Evolutionary conservation across 1,140 invertebrate species (phyloP).

Genomic region (Drusus annulatus): DNA sequence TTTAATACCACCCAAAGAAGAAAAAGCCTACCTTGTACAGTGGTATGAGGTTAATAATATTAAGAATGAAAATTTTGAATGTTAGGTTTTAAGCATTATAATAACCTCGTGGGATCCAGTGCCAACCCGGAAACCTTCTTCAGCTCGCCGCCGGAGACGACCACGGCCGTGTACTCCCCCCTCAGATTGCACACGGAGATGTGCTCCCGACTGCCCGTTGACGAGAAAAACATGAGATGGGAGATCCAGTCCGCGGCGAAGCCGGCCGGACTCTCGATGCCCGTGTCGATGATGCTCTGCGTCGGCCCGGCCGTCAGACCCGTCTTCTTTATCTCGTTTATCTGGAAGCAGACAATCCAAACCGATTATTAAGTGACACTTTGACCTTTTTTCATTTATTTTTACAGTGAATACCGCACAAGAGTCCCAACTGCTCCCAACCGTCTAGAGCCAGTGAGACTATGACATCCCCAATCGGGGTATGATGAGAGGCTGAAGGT

Average conservation of each 20-base stretch:
- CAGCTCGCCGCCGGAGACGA: slow-evolving; percentile 61
- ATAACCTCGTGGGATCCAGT: slow-evolving; percentile 75
- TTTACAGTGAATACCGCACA: too few species aligned
- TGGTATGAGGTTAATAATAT: too few species aligned
- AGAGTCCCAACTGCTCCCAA: too few species aligned
- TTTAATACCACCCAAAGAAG: too few species aligned
- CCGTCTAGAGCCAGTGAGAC: too few species aligned
- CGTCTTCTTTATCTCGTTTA: slow-evolving; percentile 82
- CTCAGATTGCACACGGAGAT: slow-evolving; percentile 81
- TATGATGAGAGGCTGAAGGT: too few species aligned
- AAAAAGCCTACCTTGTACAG: too few species aligned
- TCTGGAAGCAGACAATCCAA: slow-evolving; percentile 55
- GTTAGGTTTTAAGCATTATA: too few species aligned
- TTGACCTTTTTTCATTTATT: too few species aligned
- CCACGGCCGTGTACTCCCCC: slow-evolving; percentile 78
- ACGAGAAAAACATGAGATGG: slow-evolving; percentile 79
- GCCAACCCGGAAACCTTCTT: slow-evolving; percentile 73
- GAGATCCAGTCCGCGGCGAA: slow-evolving; percentile 85
- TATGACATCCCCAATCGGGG: too few species aligned
- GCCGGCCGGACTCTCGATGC: slow-evolving; percentile 75
- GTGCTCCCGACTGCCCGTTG: slow-evolving; percentile 66
- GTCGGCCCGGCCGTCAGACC: slow-evolving; percentile 78
- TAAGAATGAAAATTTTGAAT: too few species aligned
- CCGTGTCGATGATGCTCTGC: slow-evolving; percentile 83
- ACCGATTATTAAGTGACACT: neutral